Percentiles rank a stretch among this genome's conserved stretches.
Evolutionary conservation across 2,797 vertebrate species (phyloP).

Genomic region (Hybognathus amarus): DNA sequence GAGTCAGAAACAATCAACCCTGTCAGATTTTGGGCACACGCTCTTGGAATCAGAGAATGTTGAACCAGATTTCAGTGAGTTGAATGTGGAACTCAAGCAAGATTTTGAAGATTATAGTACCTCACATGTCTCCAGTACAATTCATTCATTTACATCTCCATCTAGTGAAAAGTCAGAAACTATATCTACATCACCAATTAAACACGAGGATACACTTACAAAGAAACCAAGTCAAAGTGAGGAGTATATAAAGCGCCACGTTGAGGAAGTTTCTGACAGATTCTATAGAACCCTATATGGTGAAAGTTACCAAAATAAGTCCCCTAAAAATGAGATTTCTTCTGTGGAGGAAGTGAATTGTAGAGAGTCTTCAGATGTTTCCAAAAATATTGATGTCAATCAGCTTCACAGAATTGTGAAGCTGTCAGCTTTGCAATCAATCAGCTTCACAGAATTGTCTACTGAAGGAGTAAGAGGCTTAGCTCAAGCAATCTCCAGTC

Average conservation of each 20-base stretch:
- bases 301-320: constrained; percentile 45
- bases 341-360: constrained; percentile 44
- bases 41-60: constrained; percentile 74
- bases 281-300: constrained; percentile 76
- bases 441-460: constrained; percentile 42
- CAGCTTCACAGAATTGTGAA: too few relatives aligned
- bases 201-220: constrained; percentile 24
- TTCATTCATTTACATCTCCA: constrained; percentile 23
- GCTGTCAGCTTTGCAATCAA: too few relatives aligned
- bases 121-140: constrained; percentile 33
- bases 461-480: constrained; percentile 36
- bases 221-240: constrained; percentile 52
- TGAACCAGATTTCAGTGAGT: constrained; percentile 74
- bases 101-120: constrained; percentile 49
- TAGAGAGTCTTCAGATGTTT: constrained; percentile 42
- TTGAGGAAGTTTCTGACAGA: constrained; percentile 71
- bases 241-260: constrained; percentile 62
- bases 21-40: constrained; percentile 76
- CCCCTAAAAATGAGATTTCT: constrained; percentile 16
- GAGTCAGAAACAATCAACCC: too few relatives aligned
- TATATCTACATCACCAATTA: not conserved
- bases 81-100: constrained; percentile 70
- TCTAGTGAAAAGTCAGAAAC: constrained; percentile 29
- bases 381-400: constrained; percentile 42
- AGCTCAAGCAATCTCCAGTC: constrained; percentile 40